Evolutionary conservation across 2,113 vertebrate genomes (phyloP).

Genomic region (Laticauda laticaudata): DNA sequence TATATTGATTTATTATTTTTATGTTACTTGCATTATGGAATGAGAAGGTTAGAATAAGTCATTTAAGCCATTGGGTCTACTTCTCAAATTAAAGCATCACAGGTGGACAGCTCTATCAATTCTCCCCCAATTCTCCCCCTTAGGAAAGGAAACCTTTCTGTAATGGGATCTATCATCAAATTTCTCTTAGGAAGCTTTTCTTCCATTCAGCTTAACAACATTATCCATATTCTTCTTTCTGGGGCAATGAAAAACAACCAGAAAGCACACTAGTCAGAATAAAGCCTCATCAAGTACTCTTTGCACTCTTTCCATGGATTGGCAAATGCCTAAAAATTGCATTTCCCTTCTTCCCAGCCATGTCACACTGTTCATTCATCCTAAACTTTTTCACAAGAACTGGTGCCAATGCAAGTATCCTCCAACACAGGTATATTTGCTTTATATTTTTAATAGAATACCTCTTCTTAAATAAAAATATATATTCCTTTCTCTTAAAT

Average conservation of each 20-base stretch:
- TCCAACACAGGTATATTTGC: neutral
- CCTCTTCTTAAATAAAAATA: neutral
- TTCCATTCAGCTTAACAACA: neutral
- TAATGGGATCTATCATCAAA: neutral
- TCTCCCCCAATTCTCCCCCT: neutral
- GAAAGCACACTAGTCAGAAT: neutral
- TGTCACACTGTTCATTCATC: neutral
- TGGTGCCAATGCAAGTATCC: neutral
- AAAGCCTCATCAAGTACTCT: neutral
- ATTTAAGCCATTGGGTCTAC: neutral
- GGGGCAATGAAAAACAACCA: neutral
- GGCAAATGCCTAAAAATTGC: neutral
- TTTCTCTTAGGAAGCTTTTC: neutral
- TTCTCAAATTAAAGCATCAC: neutral
- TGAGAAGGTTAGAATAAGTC: neutral
- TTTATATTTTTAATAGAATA: neutral
- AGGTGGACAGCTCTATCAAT: neutral
- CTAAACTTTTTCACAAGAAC: neutral
- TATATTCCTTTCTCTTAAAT: neutral
- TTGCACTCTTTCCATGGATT: neutral
- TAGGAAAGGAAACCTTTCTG: neutral
- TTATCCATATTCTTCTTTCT: neutral
- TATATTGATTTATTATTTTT: neutral
- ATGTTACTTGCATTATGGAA: neutral
- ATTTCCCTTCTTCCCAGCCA: neutral